A percentile compares a stretch with the other conserved stretches of the same genome.
Evolutionary conservation across 2,113 vertebrate species (phyloP).

Genomic region (Crotalus horridus): DNA sequence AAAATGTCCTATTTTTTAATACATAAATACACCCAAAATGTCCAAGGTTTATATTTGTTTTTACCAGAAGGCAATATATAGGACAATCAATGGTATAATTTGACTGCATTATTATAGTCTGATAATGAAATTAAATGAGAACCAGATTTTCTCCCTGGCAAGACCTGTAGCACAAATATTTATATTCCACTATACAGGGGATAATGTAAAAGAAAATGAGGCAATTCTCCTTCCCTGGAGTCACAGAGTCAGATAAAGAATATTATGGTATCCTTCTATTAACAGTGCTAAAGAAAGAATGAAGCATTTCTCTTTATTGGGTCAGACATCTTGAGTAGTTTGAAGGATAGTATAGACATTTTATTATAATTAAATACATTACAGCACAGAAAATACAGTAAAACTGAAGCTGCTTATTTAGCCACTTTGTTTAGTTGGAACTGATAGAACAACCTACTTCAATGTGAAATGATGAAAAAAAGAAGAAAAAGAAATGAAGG

Average conservation of each 20-base stretch:
- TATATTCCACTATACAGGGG: background rate
- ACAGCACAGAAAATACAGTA: background rate
- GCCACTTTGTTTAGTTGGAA: background rate
- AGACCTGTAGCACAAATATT: background rate
- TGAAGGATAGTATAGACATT: background rate
- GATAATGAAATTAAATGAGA: background rate
- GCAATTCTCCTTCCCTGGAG: background rate
- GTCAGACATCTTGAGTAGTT: background rate
- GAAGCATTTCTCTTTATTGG: background rate
- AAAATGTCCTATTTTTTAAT: background rate
- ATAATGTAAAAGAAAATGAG: background rate
- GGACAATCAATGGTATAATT: background rate
- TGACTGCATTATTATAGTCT: background rate
- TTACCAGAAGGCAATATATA: background rate
- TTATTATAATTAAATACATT: background rate
- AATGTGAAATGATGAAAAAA: background rate
- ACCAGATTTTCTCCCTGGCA: background rate
- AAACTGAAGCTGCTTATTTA: background rate
- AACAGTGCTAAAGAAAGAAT: background rate
- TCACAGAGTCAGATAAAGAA: background rate
- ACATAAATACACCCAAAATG: background rate
- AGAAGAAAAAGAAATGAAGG: background rate
- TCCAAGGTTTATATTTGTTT: background rate
- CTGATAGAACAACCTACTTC: background rate
- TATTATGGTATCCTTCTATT: background rate